Base-by-base conservation (phyloP, 2,888 invertebrate species). In the Ornithoptera alexandrae region DNA sequence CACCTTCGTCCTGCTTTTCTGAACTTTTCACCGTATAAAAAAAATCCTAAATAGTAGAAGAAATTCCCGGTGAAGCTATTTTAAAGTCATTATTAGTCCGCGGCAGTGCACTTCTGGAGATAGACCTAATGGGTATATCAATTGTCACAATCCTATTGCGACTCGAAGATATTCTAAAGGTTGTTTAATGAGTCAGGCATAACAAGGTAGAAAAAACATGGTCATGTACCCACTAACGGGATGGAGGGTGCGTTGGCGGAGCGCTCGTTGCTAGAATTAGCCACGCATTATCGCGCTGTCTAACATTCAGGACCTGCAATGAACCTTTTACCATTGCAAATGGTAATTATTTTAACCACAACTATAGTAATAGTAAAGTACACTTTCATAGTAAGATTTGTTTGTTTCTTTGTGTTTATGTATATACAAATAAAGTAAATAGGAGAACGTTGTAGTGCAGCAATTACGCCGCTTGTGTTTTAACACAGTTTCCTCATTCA, bases 221-320 rank as follows among this genome's bases (percentile, higher is more conserved):
- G 83, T 78, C 72, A 71, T 73, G 77, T 79, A 74, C 75, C 81
- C 79, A 84, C 80, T 79, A 76, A 78, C 74, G 78, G 75, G 36
- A 60, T 68, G 22, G 59, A 53, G 68, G 72, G 67, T 66, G 81
- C 82, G 83, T 83, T 80, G 82, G 79, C 81, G 80, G 77, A 76
- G 71, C 74, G 72, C 79, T 82, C 80, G 86, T 83, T 84, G 82
- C 71, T 75, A 75, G 79, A 80, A 86, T 87, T 85, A 81, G 84
- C 74, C 79, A 78, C 83, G 84, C 79, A 83, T 82, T 84, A 84
- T 84, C 79, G 81, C 76, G 58, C 57, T 57, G 63, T 62, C 53
- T 62, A 42, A 15, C 39, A 62, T 58, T 42, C 62, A 53, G 42
- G 8, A 36, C 63, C 64, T 39, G 64, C 17, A 53, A 53, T 15